Evolutionary conservation across 1,140 invertebrate genomes (phyloP).

Genomic region (Drosophila biarmipes): DNA sequence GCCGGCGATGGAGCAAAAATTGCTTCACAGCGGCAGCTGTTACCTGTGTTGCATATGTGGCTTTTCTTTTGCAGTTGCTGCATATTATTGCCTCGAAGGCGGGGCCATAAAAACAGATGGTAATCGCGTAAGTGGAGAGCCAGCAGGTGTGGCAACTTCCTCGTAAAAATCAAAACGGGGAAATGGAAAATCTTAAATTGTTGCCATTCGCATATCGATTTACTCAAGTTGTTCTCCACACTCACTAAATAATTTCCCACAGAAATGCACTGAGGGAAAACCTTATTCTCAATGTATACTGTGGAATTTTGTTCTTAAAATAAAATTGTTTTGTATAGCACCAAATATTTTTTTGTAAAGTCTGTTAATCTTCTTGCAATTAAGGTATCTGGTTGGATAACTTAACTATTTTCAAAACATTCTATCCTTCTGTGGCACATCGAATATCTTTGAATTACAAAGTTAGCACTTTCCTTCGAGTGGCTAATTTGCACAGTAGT

Average conservation of each 20-base stretch:
- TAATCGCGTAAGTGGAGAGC: constrained; percentile 73
- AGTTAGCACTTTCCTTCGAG: neutral
- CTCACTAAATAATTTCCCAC: neutral
- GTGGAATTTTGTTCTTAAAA: no score
- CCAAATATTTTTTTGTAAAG: no score
- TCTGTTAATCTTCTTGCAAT: no score
- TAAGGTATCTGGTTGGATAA: no score
- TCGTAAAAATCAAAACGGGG: constrained; percentile 20
- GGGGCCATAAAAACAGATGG: constrained; percentile 71
- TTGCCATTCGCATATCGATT: constrained; percentile 23
- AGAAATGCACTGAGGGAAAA: neutral
- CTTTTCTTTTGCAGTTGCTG: constrained; percentile 23
- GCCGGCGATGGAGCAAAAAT: constrained; percentile 10
- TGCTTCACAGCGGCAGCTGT: constrained; percentile 6
- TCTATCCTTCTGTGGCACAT: neutral
- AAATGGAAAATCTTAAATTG: constrained; percentile 16
- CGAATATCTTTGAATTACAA: neutral
- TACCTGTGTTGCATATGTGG: constrained; percentile 10
- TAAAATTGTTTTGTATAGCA: no score
- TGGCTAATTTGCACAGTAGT: constrained; percentile 8
- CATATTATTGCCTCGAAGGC: constrained; percentile 28
- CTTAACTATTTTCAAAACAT: neutral
- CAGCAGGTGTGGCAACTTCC: constrained; percentile 54
- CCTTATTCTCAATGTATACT: no score
- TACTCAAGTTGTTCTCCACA: neutral